Evolutionary conservation across 23 tunicate species (phyloP).

Genomic region (Diplosoma virens): DNA sequence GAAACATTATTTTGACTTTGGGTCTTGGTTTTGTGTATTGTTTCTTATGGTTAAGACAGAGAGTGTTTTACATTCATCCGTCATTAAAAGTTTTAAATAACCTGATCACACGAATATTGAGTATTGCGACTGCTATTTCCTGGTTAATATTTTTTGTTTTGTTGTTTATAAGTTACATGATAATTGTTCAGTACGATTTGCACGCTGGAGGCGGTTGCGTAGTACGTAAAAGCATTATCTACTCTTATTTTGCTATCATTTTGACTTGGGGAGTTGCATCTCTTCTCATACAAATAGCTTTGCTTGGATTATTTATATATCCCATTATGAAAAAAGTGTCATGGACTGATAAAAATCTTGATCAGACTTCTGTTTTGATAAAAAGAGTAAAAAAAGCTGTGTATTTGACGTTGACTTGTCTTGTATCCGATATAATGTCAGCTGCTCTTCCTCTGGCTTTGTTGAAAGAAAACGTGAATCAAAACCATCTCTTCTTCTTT

Average conservation of each 20-base stretch:
- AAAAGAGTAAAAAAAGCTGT: constrained; percentile 50
- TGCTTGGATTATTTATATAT: constrained; percentile 47
- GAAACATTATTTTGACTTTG: not conserved
- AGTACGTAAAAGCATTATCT: not conserved
- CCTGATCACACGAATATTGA: constrained; percentile 6
- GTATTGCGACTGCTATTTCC: constrained; percentile 13
- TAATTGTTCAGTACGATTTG: constrained; percentile 21
- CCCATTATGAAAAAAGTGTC: constrained; percentile 42
- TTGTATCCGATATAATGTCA: constrained; percentile 41
- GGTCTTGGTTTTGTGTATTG: constrained; percentile 15
- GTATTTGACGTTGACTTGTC: constrained; percentile 31
- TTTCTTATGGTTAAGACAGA: constrained; percentile 65
- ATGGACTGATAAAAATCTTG: not conserved
- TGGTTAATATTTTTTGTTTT: constrained; percentile 44
- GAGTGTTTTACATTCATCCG: constrained; percentile 64
- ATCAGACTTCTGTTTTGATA: not conserved
- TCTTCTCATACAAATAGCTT: constrained; percentile 47
- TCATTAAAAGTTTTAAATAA: constrained; percentile 43
- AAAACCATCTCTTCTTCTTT: not conserved
- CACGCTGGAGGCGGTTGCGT: constrained; percentile 27
- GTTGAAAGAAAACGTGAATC: not conserved
- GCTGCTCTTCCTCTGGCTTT: constrained; percentile 17
- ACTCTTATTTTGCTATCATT: not conserved
- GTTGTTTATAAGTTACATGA: not conserved
- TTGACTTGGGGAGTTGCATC: constrained; percentile 41